Evolutionary conservation across 2,888 invertebrate genomes (phyloP).

Genomic region (Ariolimax columbianus): DNA sequence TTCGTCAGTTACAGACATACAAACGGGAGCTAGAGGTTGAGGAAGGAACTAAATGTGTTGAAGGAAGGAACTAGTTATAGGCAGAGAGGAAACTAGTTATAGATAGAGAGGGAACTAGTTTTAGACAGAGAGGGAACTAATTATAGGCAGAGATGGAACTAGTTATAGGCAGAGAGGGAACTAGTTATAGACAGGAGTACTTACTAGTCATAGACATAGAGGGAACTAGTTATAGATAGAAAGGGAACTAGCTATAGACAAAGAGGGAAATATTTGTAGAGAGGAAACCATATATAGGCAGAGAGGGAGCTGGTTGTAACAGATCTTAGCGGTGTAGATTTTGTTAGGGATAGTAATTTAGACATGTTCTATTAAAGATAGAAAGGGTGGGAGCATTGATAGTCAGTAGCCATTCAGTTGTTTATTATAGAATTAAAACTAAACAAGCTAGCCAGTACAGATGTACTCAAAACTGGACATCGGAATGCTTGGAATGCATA

Average conservation of each 20-base stretch:
- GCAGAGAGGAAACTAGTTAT: conserved; percentile 13
- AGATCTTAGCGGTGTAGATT: no score
- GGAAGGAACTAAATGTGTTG: not conserved
- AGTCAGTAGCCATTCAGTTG: no score
- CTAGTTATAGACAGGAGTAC: no score
- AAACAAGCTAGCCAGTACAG: no score
- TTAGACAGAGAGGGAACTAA: not conserved
- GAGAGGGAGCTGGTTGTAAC: no score
- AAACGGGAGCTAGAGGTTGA: conserved; percentile 12
- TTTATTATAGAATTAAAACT: no score
- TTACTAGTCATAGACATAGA: not conserved
- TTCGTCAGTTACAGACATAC: not conserved
- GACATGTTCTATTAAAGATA: no score
- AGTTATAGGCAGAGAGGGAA: not conserved
- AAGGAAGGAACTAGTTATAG: not conserved
- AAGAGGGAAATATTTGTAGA: not conserved
- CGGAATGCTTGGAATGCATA: no score
- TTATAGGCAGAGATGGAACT: not conserved
- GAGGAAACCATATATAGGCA: not conserved
- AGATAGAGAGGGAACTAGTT: conserved; percentile 16
- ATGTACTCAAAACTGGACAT: no score
- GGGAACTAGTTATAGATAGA: conserved; percentile 12
- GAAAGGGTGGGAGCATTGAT: no score
- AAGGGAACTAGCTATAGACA: not conserved
- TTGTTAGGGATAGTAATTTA: no score